Conservation (phyloP, 2,888 invertebrate species). For the Brachypalpus laphriformis region DNA sequence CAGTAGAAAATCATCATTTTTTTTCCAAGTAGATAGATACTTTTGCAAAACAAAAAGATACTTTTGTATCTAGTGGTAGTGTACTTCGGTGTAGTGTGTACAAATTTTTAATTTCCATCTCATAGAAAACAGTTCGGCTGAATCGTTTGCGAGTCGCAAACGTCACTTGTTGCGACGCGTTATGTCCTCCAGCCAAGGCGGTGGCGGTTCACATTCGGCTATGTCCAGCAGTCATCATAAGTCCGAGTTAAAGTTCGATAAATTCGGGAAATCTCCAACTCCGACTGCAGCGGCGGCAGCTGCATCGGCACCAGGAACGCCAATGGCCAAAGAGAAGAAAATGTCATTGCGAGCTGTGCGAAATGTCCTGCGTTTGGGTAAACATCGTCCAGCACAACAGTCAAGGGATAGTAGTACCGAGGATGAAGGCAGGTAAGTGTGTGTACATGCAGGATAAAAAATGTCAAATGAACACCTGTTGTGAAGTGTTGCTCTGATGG, state of each 20-base stretch:
- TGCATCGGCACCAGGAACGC: slow-evolving; percentile 61
- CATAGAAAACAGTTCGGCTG: slow-evolving; percentile 63
- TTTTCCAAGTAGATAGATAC: slow-evolving; percentile 41
- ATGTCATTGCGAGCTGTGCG: slow-evolving; percentile 79
- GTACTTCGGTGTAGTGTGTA: not conserved
- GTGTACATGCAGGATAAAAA: not conserved
- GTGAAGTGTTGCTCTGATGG: not conserved
- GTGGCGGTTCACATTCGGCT: slow-evolving; percentile 59
- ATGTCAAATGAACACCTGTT: slow-evolving; percentile 55
- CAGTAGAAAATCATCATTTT: not conserved
- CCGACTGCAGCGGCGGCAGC: slow-evolving; percentile 35
- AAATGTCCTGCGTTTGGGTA: slow-evolving; percentile 79
- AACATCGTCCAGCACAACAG: slow-evolving; percentile 77
- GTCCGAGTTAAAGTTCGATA: slow-evolving; percentile 77
- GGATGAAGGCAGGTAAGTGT: slow-evolving; percentile 79
- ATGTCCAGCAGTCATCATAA: slow-evolving; percentile 61
- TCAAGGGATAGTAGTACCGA: slow-evolving; percentile 80
- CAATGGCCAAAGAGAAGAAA: slow-evolving; percentile 77
- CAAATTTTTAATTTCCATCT: not conserved
- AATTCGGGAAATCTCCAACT: slow-evolving; percentile 77
- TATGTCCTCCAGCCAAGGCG: slow-evolving; percentile 76
- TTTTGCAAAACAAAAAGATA: slow-evolving; percentile 13
- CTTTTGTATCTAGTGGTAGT: slow-evolving; percentile 2
- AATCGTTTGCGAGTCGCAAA: slow-evolving; percentile 75
- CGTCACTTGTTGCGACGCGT: slow-evolving; percentile 77